Percentiles rank a stretch among this genome's conserved stretches.
These are phyloP conservation scores for Gallinago jamesoni DNA, from an alignment of 2,113 vertebrate species.

Conservation along the genomic window DNA sequence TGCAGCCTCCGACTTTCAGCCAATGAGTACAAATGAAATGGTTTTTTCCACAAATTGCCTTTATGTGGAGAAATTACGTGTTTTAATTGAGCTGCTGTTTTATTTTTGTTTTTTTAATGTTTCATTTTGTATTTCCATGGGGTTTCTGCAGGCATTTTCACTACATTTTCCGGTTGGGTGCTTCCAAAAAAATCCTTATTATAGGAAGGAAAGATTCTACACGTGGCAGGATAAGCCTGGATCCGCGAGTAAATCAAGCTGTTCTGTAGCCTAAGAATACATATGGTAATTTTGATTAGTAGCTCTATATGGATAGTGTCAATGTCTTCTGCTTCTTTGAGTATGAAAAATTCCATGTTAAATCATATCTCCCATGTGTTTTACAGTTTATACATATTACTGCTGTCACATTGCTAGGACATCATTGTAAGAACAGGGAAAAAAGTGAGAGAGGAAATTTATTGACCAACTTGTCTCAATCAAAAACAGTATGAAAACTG, in stretches of 20 bases:
- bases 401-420: conserved; percentile 2
- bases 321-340: conserved; percentile 63
- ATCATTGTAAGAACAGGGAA: neutral
- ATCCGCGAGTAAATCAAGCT: neutral
- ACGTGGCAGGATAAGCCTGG: neutral
- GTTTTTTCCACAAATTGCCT: neutral
- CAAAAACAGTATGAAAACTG: neutral
- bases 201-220: conserved; percentile 1
- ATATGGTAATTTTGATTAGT: conserved; percentile 24
- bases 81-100: conserved; percentile 27
- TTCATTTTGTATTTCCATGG: conserved; percentile 15
- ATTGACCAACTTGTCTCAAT: conserved; percentile 38
- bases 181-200: conserved; percentile 23
- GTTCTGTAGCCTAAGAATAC: conserved; percentile 16
- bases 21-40: conserved; percentile 1
- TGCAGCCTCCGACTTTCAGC: neutral
- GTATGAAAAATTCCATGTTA: conserved; percentile 42
- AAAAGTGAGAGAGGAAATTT: conserved; percentile 15
- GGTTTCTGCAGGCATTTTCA: conserved; percentile 35
- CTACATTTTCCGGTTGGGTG: conserved; percentile 29
- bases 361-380: conserved; percentile 13
- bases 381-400: neutral
- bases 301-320: conserved; percentile 21
- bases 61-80: neutral
- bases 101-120: neutral